Base-by-base conservation (phyloP, 2,797 vertebrate species). In the Helostoma temminkii region DNA sequence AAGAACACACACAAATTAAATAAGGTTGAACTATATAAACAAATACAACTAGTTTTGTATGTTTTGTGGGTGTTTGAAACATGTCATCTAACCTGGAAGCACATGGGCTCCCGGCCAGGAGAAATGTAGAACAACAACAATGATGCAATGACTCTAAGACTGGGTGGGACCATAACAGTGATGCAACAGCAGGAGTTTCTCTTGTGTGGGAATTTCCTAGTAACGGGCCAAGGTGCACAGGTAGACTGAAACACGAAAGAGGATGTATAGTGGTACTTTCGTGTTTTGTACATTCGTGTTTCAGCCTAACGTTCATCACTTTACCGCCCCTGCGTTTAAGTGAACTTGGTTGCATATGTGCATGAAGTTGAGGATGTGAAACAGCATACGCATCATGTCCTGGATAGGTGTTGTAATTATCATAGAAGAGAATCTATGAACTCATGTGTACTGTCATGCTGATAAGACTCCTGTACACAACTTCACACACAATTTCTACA, bases 121-220 rank as follows among this genome's bases (percentile, higher is more conserved):
- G 19, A 0, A 55, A 60, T 28, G 25, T 42, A 49, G 7, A 59
- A 24, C 26, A 60, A 6, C n/a, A 54, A 7, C 18, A 3, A 19
- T 84, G 80, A 82, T 60, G 63, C 54, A 84, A 79, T n/a, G 1
- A 1, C 39, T 54, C 9, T 8, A 0, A 10, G 49, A 1, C 72
- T 82, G 72, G 59, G 85, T 0, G 61, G 43, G 41, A 71, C 69
- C 63, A 47, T 10, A 50, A 54, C 41, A 49, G 37, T 88, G 79
- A 84, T 83, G 80, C 8, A 78, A 90, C 21, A n/a, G 15, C 15
- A 22, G 1, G 4, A 75, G 83, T 88, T 88, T 85, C 79, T 78
- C 77, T 30, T 2, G 2, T 19, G 9, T n/a, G 66, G 50, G 39
- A 70, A 61, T 47, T 84, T 73, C 59, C 64, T 52, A 22, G 3